These are phyloP conservation scores for Scylla paramamosain DNA, from an alignment of 1,140 invertebrate genomes.

Conservation along the genomic window DNA sequence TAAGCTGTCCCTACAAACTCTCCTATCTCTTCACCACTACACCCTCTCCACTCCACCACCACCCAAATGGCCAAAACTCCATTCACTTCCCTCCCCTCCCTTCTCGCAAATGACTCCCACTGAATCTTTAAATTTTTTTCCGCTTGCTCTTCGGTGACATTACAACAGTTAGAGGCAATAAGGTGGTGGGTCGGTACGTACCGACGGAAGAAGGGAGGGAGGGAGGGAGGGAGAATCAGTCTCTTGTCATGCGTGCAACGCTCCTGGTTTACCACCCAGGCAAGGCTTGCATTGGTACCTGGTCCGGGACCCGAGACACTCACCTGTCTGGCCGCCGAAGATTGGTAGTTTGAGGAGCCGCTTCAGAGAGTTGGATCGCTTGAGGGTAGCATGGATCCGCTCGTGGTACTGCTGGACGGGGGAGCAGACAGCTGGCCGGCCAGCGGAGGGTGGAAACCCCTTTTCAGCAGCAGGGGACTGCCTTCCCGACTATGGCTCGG, in stretches of 20 bases:
- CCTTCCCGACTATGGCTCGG: constrained; percentile 68
- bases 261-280: neutral
- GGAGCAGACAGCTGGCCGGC: constrained; percentile 66
- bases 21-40: too few relatives aligned
- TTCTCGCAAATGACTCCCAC: neutral
- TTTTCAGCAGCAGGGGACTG: constrained; percentile 78
- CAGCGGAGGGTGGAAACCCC: constrained; percentile 78
- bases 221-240: constrained; percentile 6
- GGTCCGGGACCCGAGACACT: neutral
- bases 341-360: constrained; percentile 84
- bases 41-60: neutral
- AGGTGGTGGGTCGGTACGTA: neutral
- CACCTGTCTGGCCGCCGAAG: constrained; percentile 80
- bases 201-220: neutral
- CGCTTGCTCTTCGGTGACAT: neutral
- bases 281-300: too few relatives aligned
- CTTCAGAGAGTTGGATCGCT: constrained; percentile 84
- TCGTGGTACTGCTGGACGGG: constrained; percentile 76
- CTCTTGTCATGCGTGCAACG: neutral
- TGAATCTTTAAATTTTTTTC: constrained; percentile 24
- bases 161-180: neutral
- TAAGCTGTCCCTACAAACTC: too few relatives aligned
- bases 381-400: constrained; percentile 80
- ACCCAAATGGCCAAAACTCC: too few relatives aligned
- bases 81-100: neutral